These are phyloP conservation scores for Tetanocera ferruginea DNA, from an alignment of 2,888 invertebrate species.

Conservation along the genomic window DNA sequence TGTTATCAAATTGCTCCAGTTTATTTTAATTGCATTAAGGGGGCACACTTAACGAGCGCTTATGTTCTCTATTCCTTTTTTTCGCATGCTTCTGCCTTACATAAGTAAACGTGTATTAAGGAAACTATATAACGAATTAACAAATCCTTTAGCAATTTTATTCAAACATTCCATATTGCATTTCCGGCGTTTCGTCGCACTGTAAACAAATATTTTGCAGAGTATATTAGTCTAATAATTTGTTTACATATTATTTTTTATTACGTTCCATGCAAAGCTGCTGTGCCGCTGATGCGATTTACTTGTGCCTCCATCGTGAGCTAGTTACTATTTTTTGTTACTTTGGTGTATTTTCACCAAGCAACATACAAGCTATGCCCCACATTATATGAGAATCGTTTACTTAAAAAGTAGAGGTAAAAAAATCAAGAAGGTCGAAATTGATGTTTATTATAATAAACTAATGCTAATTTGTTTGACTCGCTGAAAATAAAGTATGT, in stretches of 20 bases:
- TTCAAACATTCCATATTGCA: conserved; percentile 2
- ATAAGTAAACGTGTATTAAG: conserved; percentile 41
- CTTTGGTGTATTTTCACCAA: too few species aligned
- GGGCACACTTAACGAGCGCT: not conserved
- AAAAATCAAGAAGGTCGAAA: too few species aligned
- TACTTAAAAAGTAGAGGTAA: not conserved
- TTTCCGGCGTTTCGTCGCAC: not conserved
- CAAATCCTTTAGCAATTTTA: conserved; percentile 32
- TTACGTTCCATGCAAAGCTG: not conserved
- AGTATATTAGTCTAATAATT: not conserved
- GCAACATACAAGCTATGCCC: too few species aligned
- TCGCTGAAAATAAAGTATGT: not conserved
- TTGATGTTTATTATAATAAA: too few species aligned
- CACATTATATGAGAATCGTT: too few species aligned
- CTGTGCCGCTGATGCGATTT: not conserved
- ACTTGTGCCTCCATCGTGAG: not conserved
- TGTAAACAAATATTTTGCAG: not conserved
- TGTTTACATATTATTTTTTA: not conserved
- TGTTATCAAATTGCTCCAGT: not conserved
- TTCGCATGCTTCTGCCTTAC: conserved; percentile 6
- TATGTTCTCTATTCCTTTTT: too few species aligned
- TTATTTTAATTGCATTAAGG: not conserved
- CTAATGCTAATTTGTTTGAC: too few species aligned
- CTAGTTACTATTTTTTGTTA: not conserved
- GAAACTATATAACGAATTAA: conserved; percentile 24